These are phyloP conservation scores for Nycticryphes semicollaris DNA, from an alignment of 2,113 vertebrate species.

Conservation along the genomic window DNA sequence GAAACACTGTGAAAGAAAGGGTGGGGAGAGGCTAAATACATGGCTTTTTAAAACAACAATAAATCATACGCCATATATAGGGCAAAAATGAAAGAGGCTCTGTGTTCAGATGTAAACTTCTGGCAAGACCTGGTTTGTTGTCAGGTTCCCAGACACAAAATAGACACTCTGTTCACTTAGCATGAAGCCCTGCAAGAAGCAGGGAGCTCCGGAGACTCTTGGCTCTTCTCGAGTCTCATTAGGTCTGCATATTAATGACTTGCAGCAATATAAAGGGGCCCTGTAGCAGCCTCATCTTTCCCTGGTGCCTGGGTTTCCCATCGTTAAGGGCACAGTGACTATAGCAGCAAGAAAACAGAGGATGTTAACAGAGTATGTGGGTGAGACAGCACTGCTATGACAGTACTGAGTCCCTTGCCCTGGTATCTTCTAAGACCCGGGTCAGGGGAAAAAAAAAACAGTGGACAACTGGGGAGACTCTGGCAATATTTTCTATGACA, in stretches of 20 bases:
- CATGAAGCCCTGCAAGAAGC: conserved; percentile 83
- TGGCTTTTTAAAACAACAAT: conserved; percentile 70
- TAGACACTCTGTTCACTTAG: conserved; percentile 84
- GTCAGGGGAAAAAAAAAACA: fast-evolving
- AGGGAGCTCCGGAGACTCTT: conserved; percentile 80
- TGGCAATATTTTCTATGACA: not conserved
- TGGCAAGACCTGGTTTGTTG: conserved; percentile 84
- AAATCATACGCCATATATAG: conserved; percentile 80
- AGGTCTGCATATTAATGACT: conserved; percentile 90
- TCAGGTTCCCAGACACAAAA: conserved; percentile 86
- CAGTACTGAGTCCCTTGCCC: not conserved
- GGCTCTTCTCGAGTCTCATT: conserved; percentile 85
- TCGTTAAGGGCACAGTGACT: conserved; percentile 56
- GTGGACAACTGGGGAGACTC: not conserved
- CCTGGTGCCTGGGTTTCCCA: conserved; percentile 71
- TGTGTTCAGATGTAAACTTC: conserved; percentile 80
- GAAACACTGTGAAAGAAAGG: conserved; percentile 44
- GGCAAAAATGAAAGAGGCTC: conserved; percentile 77
- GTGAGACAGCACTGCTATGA: conserved; percentile 1
- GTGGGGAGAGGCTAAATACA: conserved; percentile 31
- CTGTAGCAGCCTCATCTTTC: conserved; percentile 69
- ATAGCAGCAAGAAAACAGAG: conserved; percentile 24
- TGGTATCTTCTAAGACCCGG: not conserved
- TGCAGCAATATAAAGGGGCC: conserved; percentile 80
- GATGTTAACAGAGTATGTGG: not conserved